A percentile compares a stretch with the other conserved stretches of the same genome.
Evolutionary conservation across 2,113 vertebrate species (phyloP).

Genomic region (Psophia crepitans): DNA sequence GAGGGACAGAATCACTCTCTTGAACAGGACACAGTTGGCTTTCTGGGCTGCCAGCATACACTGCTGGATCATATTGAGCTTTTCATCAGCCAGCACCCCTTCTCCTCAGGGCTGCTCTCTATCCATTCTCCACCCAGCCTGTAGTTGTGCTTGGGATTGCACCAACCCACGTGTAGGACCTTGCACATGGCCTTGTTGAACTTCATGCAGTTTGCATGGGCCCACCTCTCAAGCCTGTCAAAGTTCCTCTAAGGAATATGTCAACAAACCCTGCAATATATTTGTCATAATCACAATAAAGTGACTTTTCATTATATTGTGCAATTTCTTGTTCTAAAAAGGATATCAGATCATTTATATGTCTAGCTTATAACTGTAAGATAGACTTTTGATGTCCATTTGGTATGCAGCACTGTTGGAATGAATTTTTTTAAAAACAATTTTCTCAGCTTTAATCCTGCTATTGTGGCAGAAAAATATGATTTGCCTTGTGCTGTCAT

Average conservation of each 20-base stretch:
- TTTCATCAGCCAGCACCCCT: too few species aligned
- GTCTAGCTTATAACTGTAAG: not conserved
- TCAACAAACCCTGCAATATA: not conserved
- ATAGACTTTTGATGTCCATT: not conserved
- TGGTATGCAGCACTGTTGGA: not conserved
- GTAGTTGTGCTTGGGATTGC: too few species aligned
- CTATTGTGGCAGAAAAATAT: not conserved
- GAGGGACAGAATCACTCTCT: too few species aligned
- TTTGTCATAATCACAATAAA: not conserved
- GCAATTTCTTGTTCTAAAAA: not conserved
- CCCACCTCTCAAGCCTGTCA: too few species aligned
- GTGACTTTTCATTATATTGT: not conserved
- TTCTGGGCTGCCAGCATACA: too few species aligned
- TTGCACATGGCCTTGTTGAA: too few species aligned
- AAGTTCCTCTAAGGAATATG: not conserved
- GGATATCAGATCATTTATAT: not conserved
- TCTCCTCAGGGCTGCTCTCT: too few species aligned
- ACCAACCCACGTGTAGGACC: too few species aligned
- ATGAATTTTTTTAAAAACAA: not conserved
- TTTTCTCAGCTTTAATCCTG: not conserved
- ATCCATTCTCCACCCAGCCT: too few species aligned
- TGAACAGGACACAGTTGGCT: too few species aligned
- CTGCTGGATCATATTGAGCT: too few species aligned
- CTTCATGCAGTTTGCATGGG: too few species aligned
- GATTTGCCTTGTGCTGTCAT: not conserved